Conservation (phyloP, 2,113 vertebrate species). For the Macquaria ambigua region DNA sequence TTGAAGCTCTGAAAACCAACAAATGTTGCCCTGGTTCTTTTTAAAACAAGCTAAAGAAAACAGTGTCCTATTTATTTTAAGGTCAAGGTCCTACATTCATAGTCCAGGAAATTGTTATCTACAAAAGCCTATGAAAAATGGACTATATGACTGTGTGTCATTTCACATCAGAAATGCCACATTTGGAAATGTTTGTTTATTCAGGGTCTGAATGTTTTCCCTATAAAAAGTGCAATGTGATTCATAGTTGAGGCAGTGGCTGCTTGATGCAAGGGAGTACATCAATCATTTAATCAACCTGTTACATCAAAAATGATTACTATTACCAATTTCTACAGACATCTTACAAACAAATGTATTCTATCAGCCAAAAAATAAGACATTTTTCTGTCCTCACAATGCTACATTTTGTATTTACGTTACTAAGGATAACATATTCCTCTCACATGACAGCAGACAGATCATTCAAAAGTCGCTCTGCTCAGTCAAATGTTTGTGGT, state of each 20-base stretch:
- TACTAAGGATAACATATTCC: conserved; percentile 8
- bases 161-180: conserved; percentile 9
- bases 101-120: conserved; percentile 29
- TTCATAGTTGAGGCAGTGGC: conserved; percentile 34
- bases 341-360: not conserved
- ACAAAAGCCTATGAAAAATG: not conserved
- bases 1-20: not conserved
- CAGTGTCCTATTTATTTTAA: not conserved
- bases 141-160: not conserved
- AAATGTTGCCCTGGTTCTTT: not conserved
- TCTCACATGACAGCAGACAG: not conserved
- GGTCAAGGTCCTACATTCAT: not conserved
- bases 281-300: conserved; percentile 49
- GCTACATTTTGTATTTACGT: not conserved
- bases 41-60: not conserved
- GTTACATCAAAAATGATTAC: conserved; percentile 32
- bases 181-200: conserved; percentile 26
- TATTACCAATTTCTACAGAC: not conserved
- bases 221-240: conserved; percentile 16
- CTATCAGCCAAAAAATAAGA: not conserved
- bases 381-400: not conserved
- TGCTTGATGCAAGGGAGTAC: conserved; percentile 29
- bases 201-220: conserved; percentile 6
- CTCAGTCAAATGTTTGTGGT: conserved; percentile 32
- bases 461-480: conserved; percentile 6